Evolutionary conservation across 2,113 vertebrate species (phyloP).

Genomic region (Cranoglanis bouderius): DNA sequence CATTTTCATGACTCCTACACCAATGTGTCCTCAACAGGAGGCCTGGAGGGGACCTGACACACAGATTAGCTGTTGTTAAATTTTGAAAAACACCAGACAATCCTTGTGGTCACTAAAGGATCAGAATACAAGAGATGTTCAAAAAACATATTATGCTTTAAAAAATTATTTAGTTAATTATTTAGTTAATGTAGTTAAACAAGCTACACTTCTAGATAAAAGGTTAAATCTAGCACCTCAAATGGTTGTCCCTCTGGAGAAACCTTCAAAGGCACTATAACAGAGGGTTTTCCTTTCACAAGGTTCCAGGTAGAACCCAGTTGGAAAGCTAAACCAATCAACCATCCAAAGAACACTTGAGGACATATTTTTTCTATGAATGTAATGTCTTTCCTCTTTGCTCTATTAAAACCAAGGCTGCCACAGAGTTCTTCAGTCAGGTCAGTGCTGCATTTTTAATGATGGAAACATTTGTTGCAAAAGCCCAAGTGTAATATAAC

Average conservation of each 20-base stretch:
- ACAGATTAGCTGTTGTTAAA: background rate
- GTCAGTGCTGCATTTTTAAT: slow-evolving; percentile 60
- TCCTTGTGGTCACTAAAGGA: background rate
- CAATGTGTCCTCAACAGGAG: background rate
- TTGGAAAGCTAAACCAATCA: background rate
- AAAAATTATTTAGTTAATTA: background rate
- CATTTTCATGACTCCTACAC: background rate
- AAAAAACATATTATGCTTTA: background rate
- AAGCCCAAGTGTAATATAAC: slow-evolving; percentile 51
- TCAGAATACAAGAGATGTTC: background rate
- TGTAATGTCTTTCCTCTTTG: background rate
- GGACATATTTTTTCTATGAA: background rate
- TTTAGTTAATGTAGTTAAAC: background rate
- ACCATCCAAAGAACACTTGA: background rate
- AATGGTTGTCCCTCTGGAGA: background rate
- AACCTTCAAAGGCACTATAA: background rate
- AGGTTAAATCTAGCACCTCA: background rate
- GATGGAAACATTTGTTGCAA: slow-evolving; percentile 56
- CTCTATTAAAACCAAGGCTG: slow-evolving; percentile 17
- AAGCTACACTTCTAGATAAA: background rate
- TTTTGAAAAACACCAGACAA: background rate
- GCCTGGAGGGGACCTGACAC: background rate
- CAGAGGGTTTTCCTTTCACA: background rate
- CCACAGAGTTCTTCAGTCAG: slow-evolving; percentile 41
- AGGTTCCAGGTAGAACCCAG: background rate